Percentiles rank a stretch among this genome's conserved stretches.
Conservation (phyloP, 2,888 invertebrate species). For the Blastobasis adustella region DNA sequence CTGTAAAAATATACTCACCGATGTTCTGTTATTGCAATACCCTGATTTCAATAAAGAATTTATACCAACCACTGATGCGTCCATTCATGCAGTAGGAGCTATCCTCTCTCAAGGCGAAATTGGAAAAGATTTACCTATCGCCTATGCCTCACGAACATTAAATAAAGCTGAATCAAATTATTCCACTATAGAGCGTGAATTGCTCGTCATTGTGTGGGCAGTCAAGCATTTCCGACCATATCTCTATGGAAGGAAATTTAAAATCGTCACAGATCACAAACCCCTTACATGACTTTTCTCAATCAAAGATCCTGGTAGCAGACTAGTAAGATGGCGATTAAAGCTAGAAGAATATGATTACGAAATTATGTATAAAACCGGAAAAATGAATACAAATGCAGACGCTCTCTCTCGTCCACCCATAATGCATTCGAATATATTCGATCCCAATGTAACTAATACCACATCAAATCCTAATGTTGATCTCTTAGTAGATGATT, state of each 20-base stretch:
- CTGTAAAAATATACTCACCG: slow-evolving; percentile 19
- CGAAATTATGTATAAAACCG: slow-evolving; percentile 25
- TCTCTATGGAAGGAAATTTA: slow-evolving; percentile 2
- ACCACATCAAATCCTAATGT: slow-evolving; percentile 4
- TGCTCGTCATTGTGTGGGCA: slow-evolving; percentile 9
- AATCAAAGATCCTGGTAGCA: neutral
- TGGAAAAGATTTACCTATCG: neutral
- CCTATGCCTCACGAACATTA: neutral
- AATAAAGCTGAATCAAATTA: slow-evolving; percentile 11
- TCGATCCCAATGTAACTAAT: slow-evolving; percentile 9
- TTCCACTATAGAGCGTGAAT: slow-evolving; percentile 11
- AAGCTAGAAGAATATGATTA: slow-evolving; percentile 11
- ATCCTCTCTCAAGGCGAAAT: slow-evolving; percentile 2
- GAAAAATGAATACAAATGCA: slow-evolving; percentile 22
- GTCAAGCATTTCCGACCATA: slow-evolving; percentile 12
- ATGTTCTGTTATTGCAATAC: slow-evolving; percentile 11
- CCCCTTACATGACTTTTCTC: slow-evolving; percentile 1
- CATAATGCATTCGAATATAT: slow-evolving; percentile 12
- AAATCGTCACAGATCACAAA: neutral
- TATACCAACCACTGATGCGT: slow-evolving; percentile 1
- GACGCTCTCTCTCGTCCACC: slow-evolving; percentile 22
- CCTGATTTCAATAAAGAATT: slow-evolving; percentile 4
- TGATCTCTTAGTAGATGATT: slow-evolving; percentile 5
- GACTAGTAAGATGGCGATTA: neutral
- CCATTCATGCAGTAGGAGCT: neutral